A percentile compares a stretch with the other conserved stretches of the same genome.
These are phyloP conservation scores for Ctena decussata DNA, from an alignment of 2,888 invertebrate genomes.

Conservation along the genomic window DNA sequence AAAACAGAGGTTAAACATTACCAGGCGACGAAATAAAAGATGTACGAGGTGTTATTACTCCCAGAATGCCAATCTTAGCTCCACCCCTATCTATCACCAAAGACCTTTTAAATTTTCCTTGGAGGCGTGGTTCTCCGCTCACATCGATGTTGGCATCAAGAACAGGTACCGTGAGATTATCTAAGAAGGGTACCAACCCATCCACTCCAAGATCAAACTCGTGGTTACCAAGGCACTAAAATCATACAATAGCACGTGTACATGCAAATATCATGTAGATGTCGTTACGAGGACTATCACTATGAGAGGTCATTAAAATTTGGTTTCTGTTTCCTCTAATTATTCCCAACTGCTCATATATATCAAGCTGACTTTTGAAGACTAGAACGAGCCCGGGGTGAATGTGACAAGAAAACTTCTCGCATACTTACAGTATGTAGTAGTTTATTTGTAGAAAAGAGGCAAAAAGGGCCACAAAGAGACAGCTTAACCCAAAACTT, in stretches of 20 bases:
- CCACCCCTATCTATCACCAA: conserved; percentile 90
- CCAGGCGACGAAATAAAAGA: conserved; percentile 72
- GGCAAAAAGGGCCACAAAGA: too few relatives aligned
- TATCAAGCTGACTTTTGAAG: too few relatives aligned
- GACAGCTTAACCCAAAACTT: too few relatives aligned
- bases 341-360: too few relatives aligned
- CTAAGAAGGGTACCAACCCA: conserved; percentile 92
- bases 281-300: too few relatives aligned
- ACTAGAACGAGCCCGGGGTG: too few relatives aligned
- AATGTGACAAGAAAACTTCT: too few relatives aligned
- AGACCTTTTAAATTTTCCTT: conserved; percentile 90
- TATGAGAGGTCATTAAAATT: too few relatives aligned
- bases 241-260: neutral
- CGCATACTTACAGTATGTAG: too few relatives aligned
- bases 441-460: too few relatives aligned
- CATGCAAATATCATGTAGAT: neutral
- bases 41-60: conserved; percentile 95
- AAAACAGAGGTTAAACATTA: too few relatives aligned
- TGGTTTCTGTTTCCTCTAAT: too few relatives aligned
- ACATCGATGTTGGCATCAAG: conserved; percentile 93
- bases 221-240: conserved; percentile 96
- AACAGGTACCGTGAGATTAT: conserved; percentile 91
- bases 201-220: conserved; percentile 95
- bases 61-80: conserved; percentile 93
- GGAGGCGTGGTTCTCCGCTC: conserved; percentile 89